Conservation (phyloP, 2,888 invertebrate genomes). For the Acanthosepion esculentum region DNA sequence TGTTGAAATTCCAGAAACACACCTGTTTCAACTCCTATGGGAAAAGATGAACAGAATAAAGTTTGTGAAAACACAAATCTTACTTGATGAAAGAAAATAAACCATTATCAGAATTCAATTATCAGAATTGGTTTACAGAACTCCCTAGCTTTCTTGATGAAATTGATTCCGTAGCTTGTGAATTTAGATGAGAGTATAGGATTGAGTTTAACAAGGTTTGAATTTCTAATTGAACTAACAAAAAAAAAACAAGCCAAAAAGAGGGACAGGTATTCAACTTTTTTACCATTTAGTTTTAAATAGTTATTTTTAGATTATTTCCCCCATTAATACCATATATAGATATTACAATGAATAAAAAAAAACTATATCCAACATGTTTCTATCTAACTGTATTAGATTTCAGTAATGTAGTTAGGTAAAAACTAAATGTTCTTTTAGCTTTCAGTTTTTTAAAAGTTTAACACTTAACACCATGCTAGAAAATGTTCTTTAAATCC, state of each 20-base stretch:
- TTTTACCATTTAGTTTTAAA: not conserved
- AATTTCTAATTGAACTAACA: not conserved
- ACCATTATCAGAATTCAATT: conserved; percentile 12
- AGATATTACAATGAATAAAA: too few species aligned
- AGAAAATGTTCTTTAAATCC: too few species aligned
- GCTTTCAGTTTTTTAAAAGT: too few species aligned
- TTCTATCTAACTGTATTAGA: too few species aligned
- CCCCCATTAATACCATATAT: too few species aligned
- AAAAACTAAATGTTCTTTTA: too few species aligned
- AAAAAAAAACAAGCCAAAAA: not conserved
- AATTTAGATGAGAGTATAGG: not conserved
- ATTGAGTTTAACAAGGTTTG: not conserved
- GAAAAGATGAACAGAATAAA: not conserved
- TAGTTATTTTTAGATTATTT: not conserved
- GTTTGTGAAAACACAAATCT: not conserved
- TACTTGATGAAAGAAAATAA: not conserved
- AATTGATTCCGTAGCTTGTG: not conserved
- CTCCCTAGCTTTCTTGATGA: conserved; percentile 5
- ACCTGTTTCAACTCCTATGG: not conserved
- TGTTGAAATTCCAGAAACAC: conserved; percentile 18
- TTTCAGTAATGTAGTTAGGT: too few species aligned
- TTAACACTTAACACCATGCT: too few species aligned
- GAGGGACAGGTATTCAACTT: not conserved
- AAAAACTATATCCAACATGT: too few species aligned
- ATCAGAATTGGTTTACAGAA: not conserved